A percentile compares a stretch with the other conserved stretches of the same genome.
Conservation (phyloP, 2,113 vertebrate species). For the Ophthalmolycus amberensis region DNA sequence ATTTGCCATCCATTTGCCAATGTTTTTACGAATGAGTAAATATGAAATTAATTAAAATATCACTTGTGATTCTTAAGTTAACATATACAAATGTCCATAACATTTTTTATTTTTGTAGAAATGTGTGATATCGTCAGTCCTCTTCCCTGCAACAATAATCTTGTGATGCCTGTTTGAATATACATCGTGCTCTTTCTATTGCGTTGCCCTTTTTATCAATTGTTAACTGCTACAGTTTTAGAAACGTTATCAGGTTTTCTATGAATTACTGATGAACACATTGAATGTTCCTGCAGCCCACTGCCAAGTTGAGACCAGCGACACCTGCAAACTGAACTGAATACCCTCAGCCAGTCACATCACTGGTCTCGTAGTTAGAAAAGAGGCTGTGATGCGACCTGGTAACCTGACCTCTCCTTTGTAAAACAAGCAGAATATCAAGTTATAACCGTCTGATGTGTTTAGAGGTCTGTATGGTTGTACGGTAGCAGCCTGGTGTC, state of each 20-base stretch:
- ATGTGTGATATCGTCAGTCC: not conserved
- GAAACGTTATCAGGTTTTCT: conserved; percentile 13
- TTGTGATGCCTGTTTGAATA: not conserved
- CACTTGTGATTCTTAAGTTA: not conserved
- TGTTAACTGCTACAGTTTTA: not conserved
- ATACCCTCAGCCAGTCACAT: too few species aligned
- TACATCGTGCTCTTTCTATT: not conserved
- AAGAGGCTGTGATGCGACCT: too few species aligned
- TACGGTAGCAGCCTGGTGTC: too few species aligned
- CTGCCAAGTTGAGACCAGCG: conserved; percentile 1
- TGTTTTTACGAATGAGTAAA: conserved; percentile 9
- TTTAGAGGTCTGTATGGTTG: too few species aligned
- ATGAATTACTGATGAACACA: not conserved
- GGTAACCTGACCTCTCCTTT: too few species aligned
- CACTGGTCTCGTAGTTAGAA: too few species aligned
- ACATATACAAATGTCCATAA: not conserved
- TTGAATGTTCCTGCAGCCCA: not conserved
- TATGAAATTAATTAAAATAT: not conserved
- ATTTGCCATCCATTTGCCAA: not conserved
- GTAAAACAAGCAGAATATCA: too few species aligned
- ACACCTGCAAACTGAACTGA: conserved; percentile 29
- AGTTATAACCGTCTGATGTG: too few species aligned
- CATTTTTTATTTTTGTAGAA: not conserved
- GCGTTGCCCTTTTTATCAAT: not conserved
- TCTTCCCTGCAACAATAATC: not conserved